A percentile compares a stretch with the other conserved stretches of the same genome.
Conservation (phyloP, 2,797 vertebrate genomes). For the Channa striata region DNA sequence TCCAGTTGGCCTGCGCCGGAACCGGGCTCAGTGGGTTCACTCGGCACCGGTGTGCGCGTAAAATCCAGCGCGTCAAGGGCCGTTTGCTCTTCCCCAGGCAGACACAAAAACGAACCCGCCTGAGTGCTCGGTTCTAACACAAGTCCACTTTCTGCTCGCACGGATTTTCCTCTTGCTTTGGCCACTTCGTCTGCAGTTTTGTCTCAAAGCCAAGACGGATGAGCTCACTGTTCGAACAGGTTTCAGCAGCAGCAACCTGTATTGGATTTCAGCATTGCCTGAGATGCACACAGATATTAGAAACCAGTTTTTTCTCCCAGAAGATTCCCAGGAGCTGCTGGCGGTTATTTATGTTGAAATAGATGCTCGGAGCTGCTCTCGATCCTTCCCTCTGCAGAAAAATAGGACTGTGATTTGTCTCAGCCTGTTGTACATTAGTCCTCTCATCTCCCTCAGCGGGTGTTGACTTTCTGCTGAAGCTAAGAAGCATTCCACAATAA, state of each 20-base stretch:
- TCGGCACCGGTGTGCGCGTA: conserved; percentile 2
- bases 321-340: conserved; percentile 32
- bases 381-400: conserved; percentile 43
- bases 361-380: conserved; percentile 46
- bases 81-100: background rate
- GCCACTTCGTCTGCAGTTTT: conserved; percentile 34
- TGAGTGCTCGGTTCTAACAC: background rate
- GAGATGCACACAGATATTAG: conserved; percentile 33
- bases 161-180: conserved; percentile 23
- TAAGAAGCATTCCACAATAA: conserved; percentile 59
- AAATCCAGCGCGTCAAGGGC: background rate
- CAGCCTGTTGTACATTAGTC: conserved; percentile 61
- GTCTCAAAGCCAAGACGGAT: conserved; percentile 43
- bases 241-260: conserved; percentile 31
- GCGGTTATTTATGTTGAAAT: conserved; percentile 60
- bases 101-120: conserved; percentile 3
- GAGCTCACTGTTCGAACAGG: conserved; percentile 73
- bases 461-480: conserved; percentile 61
- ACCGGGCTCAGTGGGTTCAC: conserved; percentile 11
- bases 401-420: conserved; percentile 51
- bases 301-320: conserved; percentile 5
- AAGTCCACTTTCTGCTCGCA: background rate
- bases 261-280: conserved; percentile 8
- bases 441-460: conserved; percentile 56
- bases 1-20: conserved; percentile 1